Conservation (phyloP, 1,140 invertebrate species). For the Caenorhabditis tropicalis region DNA sequence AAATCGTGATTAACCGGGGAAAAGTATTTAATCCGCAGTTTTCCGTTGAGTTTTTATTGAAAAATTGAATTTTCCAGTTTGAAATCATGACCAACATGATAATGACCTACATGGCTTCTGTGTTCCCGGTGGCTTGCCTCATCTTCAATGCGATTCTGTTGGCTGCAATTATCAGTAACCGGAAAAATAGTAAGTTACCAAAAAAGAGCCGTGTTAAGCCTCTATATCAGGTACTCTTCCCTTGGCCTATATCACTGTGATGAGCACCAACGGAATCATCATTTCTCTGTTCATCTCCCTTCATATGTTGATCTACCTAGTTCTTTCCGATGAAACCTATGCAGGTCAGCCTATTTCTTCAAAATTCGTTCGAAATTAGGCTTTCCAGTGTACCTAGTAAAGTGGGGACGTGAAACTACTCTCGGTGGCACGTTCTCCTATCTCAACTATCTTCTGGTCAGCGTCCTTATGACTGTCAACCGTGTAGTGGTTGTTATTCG, state of each 20-base stretch:
- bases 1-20: too few species aligned
- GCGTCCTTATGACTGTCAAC: neutral
- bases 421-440: neutral
- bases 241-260: neutral
- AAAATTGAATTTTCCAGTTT: too few species aligned
- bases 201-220: neutral
- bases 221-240: neutral
- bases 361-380: neutral
- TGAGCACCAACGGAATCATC: neutral
- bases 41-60: too few species aligned
- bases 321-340: neutral
- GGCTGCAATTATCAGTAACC: neutral
- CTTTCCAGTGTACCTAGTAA: neutral
- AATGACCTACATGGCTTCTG: neutral
- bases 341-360: neutral
- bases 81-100: neutral
- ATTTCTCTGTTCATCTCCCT: neutral
- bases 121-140: neutral
- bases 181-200: neutral
- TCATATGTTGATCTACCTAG: neutral
- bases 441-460: neutral
- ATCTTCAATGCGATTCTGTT: neutral
- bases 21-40: too few species aligned
- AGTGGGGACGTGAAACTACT: neutral
- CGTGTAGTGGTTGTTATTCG: neutral